Evolutionary conservation across 1,140 invertebrate genomes (phyloP), one percentile per base, ranked within the genome.

Genomic region (Ips nitidus): DNA sequence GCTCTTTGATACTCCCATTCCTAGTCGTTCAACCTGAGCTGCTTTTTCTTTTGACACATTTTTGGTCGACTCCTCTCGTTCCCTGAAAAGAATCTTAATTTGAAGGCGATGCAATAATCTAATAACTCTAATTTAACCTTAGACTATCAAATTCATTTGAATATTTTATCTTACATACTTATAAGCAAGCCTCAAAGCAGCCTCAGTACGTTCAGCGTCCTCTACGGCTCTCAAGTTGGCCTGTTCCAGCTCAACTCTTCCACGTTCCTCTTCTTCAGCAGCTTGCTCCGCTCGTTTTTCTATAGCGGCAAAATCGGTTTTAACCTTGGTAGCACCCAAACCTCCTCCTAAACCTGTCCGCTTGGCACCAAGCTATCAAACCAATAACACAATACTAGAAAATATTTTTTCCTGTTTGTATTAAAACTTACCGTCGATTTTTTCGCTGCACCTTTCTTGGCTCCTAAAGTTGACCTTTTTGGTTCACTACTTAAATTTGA

Each of bases 251-350:
- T 90, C 86, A 78, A 88, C 85, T 52, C 81, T 80, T 40, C 81
- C 83, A 80, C 86, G 82, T 77, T 86, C 82, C 77, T 88, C 89
- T 8, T 89, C 81, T 78, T 93, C 89, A 80, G 94, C 94, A 41
- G 88, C 86, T 73, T 93, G 86, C 72, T 91, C 89, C 0, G 94
- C 94, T 77, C 94, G 90, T 75, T 89, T 89, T 82, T 99, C 97
- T 53, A 99, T 89, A 77, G 98, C 96, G n/a, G 91, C 91, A 82
- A 99, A 99, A 82, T 99, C 96, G 7, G 91, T 87, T 75, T 90
- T 94, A 3, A 98, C 93, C 81, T 94, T 94, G 64, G 95, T 96
- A n/a, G 97, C 98, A 64, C 97, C 97, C n/a, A 99, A 81, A 1
- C 95, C 93, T 52, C 87, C 87, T 81, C 94, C 97, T 56, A 65